Evolutionary conservation across 2,113 vertebrate genomes (phyloP), one percentile per base, ranked within the genome.

Genomic region (Polypterus senegalus): DNA sequence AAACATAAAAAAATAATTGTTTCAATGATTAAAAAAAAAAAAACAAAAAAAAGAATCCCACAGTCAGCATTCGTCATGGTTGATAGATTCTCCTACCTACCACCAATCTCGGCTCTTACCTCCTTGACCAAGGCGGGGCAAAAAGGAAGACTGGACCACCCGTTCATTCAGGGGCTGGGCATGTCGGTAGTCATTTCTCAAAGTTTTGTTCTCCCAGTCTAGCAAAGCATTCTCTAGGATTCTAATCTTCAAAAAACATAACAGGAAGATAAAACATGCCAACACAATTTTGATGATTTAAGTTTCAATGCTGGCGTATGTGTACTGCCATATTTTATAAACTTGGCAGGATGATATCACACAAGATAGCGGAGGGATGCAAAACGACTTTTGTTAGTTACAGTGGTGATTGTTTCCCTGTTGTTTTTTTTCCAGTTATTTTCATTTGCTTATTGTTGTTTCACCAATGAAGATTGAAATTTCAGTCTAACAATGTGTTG

Each of bases 91-190:
- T 7, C 7, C 3, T 7, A 9, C 6, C 47, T 4, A n/a, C 65
- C 1, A 3, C 46, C 27, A 57, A 9, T 7, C 6, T 6, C 44
- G 43, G 4, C 3, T 6, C 57, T 27, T n/a, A 11, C 5, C 71
- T 88, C 91, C 70, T 74, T 69, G 78, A 5, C 59, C 60, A 0
- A 71, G 56, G 0, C 61, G 72, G 5, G 74, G 70, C 1, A 59
- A 49, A 78, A 97, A 97, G 10, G 87, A 97, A 0, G 92, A 78
- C 66, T 92, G 77, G 43, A 97, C 89, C 46, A 84, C 71, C 0
- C 93, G 75, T 49, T 74, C 55, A 4, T 88, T 78, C 62, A 97
- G 86, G 7, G 87, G 84, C 76, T 98, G 91, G 2, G 73, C 76
- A 0, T 68, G 81, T 44, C 94, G 88, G 75, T 92, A 95, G 60